phyloP scores from a whole-genome alignment of 2,888 invertebrate species.

The Agrochola macilenta region DNA sequence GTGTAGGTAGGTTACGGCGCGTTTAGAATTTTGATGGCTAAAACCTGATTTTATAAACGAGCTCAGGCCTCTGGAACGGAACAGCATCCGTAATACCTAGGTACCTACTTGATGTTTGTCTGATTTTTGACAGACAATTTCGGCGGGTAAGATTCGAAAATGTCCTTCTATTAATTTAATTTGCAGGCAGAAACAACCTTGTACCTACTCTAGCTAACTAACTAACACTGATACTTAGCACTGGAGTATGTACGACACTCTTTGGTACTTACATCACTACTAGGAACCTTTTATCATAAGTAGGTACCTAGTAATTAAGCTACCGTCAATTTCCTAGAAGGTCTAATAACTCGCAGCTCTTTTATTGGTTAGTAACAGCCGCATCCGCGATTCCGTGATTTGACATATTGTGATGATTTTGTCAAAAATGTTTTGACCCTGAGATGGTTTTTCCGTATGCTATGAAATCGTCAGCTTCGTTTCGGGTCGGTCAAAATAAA shows the following conservation, averaged over 20 bases:
- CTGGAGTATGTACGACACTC: not conserved
- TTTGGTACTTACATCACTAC: not conserved
- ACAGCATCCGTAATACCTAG: slow-evolving; percentile 1
- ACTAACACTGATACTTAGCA: not conserved
- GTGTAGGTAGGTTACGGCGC: slow-evolving; percentile 22
- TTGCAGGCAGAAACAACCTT: not conserved
- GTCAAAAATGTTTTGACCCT: not conserved
- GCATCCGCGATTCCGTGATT: not conserved
- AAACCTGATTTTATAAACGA: slow-evolving; percentile 47
- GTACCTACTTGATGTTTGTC: not conserved
- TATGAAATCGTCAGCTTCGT: no score
- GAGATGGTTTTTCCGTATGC: not conserved
- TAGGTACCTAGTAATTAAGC: not conserved
- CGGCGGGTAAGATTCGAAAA: not conserved
- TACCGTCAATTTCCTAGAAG: slow-evolving; percentile 23
- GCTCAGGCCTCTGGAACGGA: slow-evolving; percentile 32
- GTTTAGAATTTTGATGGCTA: slow-evolving; percentile 6
- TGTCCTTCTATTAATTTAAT: not conserved
- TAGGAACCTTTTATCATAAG: slow-evolving; percentile 4
- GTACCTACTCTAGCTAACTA: not conserved
- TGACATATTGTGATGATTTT: not conserved
- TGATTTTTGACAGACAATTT: not conserved
- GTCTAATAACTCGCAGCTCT: slow-evolving; percentile 15
- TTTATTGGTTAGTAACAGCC: slow-evolving; percentile 5
- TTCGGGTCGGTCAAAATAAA: no score